Percentiles rank a stretch among this genome's conserved stretches.
Conservation (phyloP, 2,888 invertebrate genomes). For the Ceriagrion tenellum region DNA sequence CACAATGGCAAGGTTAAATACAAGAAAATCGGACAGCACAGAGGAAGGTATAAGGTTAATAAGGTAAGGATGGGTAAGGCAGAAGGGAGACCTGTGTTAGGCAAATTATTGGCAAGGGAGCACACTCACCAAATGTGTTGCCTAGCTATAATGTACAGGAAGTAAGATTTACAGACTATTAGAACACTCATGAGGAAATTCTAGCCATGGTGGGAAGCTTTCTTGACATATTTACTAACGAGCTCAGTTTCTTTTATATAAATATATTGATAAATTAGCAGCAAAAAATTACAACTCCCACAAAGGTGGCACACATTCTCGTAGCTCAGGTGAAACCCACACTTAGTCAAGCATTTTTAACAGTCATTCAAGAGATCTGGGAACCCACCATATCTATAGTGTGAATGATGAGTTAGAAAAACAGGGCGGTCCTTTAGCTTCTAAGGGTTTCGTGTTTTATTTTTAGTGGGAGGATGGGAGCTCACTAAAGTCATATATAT, state of each 20-base stretch:
- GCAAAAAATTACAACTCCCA: conserved; percentile 51
- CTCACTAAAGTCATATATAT: conserved; percentile 47
- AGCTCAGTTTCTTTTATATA: conserved; percentile 28
- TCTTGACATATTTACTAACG: conserved; percentile 42
- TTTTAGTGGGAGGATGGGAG: conserved; percentile 54
- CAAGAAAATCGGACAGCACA: neutral
- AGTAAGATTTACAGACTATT: conserved; percentile 62
- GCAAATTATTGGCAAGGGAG: conserved; percentile 64
- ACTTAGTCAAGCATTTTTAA: conserved; percentile 17
- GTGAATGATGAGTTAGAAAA: conserved; percentile 53
- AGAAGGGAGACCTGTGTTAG: conserved; percentile 48
- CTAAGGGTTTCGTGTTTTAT: conserved; percentile 56
- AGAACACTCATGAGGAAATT: conserved; percentile 48
- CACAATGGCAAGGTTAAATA: conserved; percentile 52
- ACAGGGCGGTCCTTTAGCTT: conserved; percentile 40
- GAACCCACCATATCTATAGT: conserved; percentile 38
- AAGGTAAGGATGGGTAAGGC: neutral
- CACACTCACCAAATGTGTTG: conserved; percentile 66
- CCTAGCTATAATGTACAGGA: conserved; percentile 62
- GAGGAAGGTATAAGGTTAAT: neutral
- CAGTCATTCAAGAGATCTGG: conserved; percentile 46
- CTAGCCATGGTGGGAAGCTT: conserved; percentile 65
- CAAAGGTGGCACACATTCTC: neutral
- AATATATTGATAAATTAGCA: neutral
- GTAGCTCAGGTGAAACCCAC: conserved; percentile 10